These are phyloP conservation scores for Melitaea athalia DNA, from an alignment of 2,888 invertebrate genomes.

Conservation along the genomic window DNA sequence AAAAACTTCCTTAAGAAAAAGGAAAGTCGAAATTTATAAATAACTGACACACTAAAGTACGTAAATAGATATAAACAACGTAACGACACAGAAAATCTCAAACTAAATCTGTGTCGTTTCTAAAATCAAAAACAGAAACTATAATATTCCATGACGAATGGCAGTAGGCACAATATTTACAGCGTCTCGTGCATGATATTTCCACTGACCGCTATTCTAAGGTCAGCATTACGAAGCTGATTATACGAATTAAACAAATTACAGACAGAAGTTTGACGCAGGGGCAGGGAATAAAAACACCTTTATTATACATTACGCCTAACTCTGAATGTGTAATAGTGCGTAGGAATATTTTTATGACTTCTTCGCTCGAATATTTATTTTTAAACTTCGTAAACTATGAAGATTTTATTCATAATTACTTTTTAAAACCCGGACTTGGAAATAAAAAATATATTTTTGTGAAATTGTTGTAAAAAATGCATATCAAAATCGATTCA, in stretches of 20 bases:
- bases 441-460: neutral
- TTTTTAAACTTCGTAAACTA: neutral
- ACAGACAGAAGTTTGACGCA: constrained; percentile 19
- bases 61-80: too few relatives aligned
- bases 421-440: neutral
- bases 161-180: neutral
- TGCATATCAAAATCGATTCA: too few relatives aligned
- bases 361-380: neutral
- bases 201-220: constrained; percentile 35
- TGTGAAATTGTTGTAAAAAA: too few relatives aligned
- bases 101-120: neutral
- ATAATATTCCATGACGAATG: constrained; percentile 7
- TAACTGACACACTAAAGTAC: too few relatives aligned
- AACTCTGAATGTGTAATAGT: neutral
- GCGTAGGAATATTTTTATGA: constrained; percentile 5
- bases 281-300: constrained; percentile 21
- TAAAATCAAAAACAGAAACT: constrained; percentile 1
- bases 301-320: constrained; percentile 18
- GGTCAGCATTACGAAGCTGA: constrained; percentile 38
- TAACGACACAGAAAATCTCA: neutral
- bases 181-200: constrained; percentile 19
- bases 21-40: too few relatives aligned
- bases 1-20: too few relatives aligned
- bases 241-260: constrained; percentile 69
- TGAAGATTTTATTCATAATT: neutral